Base-by-base conservation (phyloP, 2,113 vertebrate genomes). In the Genyomyrus donnyi region DNA sequence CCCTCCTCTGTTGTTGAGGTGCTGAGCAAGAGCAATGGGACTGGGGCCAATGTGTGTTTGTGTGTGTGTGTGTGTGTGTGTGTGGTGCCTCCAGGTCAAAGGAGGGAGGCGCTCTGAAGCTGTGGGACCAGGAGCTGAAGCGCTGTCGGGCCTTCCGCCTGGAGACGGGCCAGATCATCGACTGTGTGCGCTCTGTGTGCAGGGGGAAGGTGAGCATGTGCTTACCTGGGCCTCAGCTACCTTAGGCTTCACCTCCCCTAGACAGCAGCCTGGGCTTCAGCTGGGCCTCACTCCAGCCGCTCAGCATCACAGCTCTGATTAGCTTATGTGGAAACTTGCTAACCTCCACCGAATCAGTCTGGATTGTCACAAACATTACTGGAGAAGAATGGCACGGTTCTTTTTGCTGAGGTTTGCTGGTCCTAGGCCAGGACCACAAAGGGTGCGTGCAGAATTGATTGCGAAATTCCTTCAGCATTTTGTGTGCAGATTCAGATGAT, bases 91-190 rank as follows among this genome's bases (percentile, higher is more conserved):
- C 85, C 91, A 99, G 98, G 21, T 98, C 98, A n/a, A 99, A 99
- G 89, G 98, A 99, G 91, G 98, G 98, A 70, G 98, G 98, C 8
- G 98, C 98, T 24, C 96, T 99, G 7, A 99, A 99, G 90, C 95
- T 99, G 0, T 99, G 98, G 98, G 98, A 99, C 90, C 98, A 99
- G 94, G 98, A 99, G 90, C 93, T 99, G 93, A 97, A 98, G 91
- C 95, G 98, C 3, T 99, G 98, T 91, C 96, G 98, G 88, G 98
- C 98, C 88, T 99, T 99, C 94, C 94, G 97, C 70, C 95, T 99
- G 17, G 98, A 99, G 95, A 99, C 98, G 0, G 98, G 98, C 88
- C 98, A 98, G 89, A 92, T 95, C 90, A 98, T 98, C 0, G 98
- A 99, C 92, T 99, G 97, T 5, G 98, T 99, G 17, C 96, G 98